These are phyloP conservation scores for Trichacis sp. DNA, from an alignment of 2,888 invertebrate species.

Conservation along the genomic window DNA sequence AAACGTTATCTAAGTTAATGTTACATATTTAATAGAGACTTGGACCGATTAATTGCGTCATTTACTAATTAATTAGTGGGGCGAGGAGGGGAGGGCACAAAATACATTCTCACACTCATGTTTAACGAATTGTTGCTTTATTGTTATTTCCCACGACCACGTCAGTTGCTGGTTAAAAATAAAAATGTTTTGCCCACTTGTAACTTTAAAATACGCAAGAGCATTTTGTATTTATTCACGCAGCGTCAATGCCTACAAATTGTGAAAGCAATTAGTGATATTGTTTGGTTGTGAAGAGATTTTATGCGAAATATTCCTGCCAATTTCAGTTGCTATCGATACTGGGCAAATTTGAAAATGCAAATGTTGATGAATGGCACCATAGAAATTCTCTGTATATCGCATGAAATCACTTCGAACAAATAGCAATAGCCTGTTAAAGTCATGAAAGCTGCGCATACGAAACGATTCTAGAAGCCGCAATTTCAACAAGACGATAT, in stretches of 20 bases:
- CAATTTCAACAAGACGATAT: slow-evolving; percentile 65
- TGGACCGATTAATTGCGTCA: no score
- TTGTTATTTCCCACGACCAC: slow-evolving; percentile 36
- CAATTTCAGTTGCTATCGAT: no score
- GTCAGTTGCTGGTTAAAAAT: slow-evolving; percentile 23
- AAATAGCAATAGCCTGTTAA: slow-evolving; percentile 48
- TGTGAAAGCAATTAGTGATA: slow-evolving; percentile 46
- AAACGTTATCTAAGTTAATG: no score
- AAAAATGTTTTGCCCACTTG: slow-evolving; percentile 24
- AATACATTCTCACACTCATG: slow-evolving; percentile 14
- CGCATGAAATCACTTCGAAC: slow-evolving; percentile 27
- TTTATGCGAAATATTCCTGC: no score
- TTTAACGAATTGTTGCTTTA: slow-evolving; percentile 23
- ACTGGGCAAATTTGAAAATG: no score
- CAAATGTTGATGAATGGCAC: no score
- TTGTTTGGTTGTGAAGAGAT: not conserved
- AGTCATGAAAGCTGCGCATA: slow-evolving; percentile 45
- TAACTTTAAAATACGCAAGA: slow-evolving; percentile 33
- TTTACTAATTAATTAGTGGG: slow-evolving; percentile 13
- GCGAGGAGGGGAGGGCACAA: slow-evolving; percentile 19
- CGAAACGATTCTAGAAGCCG: slow-evolving; percentile 37
- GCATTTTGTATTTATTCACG: slow-evolving; percentile 30
- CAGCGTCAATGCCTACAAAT: slow-evolving; percentile 29
- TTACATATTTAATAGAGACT: no score
- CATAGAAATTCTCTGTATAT: no score